Evolutionary conservation across 2,113 vertebrate species (phyloP).

Genomic region (Cynoglossus semilaevis): DNA sequence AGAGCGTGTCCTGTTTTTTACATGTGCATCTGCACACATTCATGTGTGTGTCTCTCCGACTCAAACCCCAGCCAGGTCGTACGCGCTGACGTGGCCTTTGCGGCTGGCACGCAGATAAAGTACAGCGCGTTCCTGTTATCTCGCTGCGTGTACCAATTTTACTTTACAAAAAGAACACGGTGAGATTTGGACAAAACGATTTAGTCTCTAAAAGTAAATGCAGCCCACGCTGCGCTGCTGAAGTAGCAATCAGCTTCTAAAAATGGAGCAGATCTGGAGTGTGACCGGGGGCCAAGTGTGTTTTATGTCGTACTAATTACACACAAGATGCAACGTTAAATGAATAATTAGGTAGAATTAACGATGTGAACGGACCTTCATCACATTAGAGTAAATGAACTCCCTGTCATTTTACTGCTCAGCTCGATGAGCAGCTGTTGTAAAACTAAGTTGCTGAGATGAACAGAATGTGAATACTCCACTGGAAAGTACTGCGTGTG

Average conservation of each 20-base stretch:
- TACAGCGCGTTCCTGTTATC: slow-evolving; percentile 19
- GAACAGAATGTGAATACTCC: too few species aligned
- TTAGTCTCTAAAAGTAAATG: slow-evolving; percentile 1
- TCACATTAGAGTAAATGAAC: too few species aligned
- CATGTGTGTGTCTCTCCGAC: slow-evolving; percentile 5
- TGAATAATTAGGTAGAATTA: too few species aligned
- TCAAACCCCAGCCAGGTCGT: slow-evolving; percentile 1
- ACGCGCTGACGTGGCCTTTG: slow-evolving; percentile 17
- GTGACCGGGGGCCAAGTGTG: too few species aligned
- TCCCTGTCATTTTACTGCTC: too few species aligned
- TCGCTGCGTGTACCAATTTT: slow-evolving; percentile 25
- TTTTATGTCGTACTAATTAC: too few species aligned
- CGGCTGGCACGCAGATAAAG: slow-evolving; percentile 19
- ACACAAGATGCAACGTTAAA: too few species aligned
- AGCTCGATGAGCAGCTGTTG: too few species aligned
- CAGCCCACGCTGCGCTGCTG: not conserved
- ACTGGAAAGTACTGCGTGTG: too few species aligned
- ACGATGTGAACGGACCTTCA: too few species aligned
- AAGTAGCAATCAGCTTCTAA: slow-evolving; percentile 2
- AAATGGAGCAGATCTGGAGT: not conserved
- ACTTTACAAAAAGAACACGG: slow-evolving; percentile 4
- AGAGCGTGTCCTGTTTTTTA: slow-evolving; percentile 15
- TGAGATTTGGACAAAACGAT: slow-evolving; percentile 2
- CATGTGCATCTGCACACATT: slow-evolving; percentile 2
- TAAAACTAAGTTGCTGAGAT: too few species aligned